These are phyloP conservation scores for Limenitis camilla DNA, from an alignment of 2,888 invertebrate genomes.

Conservation along the genomic window DNA sequence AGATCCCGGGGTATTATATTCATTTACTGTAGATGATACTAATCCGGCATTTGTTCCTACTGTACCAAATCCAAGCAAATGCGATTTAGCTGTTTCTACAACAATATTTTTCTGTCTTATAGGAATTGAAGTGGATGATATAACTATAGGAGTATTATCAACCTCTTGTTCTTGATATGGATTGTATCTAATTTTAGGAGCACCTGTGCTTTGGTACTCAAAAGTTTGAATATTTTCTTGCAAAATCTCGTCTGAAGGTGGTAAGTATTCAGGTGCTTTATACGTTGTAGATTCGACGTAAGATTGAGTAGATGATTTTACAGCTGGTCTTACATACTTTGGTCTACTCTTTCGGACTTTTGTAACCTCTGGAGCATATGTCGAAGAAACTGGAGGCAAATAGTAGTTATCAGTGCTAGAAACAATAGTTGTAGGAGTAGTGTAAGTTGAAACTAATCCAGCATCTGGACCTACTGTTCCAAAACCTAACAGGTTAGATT, in stretches of 20 bases:
- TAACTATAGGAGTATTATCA: slow-evolving; percentile 25
- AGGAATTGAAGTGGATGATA: slow-evolving; percentile 35
- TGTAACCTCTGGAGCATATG: slow-evolving; percentile 33
- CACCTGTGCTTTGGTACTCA: slow-evolving; percentile 38
- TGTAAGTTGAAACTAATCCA: slow-evolving; percentile 42
- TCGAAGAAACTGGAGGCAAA: slow-evolving; percentile 30
- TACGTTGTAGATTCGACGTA: slow-evolving; percentile 40
- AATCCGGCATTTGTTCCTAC: slow-evolving; percentile 65
- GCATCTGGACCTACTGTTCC: slow-evolving; percentile 53
- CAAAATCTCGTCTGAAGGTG: slow-evolving; percentile 34
- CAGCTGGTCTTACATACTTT: slow-evolving; percentile 35
- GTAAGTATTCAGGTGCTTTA: slow-evolving; percentile 43
- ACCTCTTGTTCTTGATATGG: slow-evolving; percentile 46
- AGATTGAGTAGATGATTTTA: slow-evolving; percentile 40
- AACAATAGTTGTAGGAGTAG: slow-evolving; percentile 35
- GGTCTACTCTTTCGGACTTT: slow-evolving; percentile 26
- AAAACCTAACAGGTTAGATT: slow-evolving; percentile 53
- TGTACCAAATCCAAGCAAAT: slow-evolving; percentile 62
- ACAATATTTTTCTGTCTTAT: slow-evolving; percentile 59
- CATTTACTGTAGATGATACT: slow-evolving; percentile 43
- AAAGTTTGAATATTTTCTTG: slow-evolving; percentile 43
- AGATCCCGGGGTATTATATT: slow-evolving; percentile 45
- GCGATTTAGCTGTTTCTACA: slow-evolving; percentile 58
- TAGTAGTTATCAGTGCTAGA: slow-evolving; percentile 37
- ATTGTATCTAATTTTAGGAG: slow-evolving; percentile 42